Conservation (phyloP, 2,113 vertebrate genomes). For the Chinchilla lanigera region DNA sequence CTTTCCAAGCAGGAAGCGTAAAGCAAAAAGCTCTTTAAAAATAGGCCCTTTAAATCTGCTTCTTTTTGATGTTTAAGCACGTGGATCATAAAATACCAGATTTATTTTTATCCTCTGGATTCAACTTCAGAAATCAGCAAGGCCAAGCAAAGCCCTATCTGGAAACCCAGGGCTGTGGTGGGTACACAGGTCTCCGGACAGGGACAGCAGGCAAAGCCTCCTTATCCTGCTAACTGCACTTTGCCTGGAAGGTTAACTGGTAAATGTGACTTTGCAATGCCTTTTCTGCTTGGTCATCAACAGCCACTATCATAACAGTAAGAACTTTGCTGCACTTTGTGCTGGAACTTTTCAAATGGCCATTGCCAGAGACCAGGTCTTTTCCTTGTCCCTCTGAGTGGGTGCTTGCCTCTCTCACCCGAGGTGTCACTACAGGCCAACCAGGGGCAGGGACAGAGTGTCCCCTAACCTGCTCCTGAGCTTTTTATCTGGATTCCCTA, state of each 20-base stretch:
- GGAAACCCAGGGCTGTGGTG: neutral
- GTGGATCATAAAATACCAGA: neutral
- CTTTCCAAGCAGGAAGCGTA: conserved; percentile 59
- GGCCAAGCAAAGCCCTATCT: neutral
- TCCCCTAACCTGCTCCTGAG: accelerated
- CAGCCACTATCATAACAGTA: neutral
- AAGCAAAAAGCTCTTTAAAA: conserved; percentile 65
- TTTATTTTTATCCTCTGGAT: neutral
- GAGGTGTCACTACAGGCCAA: neutral
- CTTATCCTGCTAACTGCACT: neutral
- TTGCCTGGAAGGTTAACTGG: neutral
- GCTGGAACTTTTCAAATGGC: neutral
- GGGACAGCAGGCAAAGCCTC: accelerated
- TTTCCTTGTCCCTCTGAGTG: neutral
- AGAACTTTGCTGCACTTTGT: neutral
- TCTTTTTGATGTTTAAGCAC: conserved; percentile 47
- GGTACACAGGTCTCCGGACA: neutral
- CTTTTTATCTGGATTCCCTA: neutral
- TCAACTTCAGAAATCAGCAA: conserved; percentile 40
- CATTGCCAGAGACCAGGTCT: neutral
- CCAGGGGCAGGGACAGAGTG: accelerated
- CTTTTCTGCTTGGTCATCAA: neutral
- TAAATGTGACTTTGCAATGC: neutral
- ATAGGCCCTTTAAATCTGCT: conserved; percentile 48
- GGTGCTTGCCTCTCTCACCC: neutral